Conservation (phyloP, 1,140 invertebrate genomes). For the Drosophila varians region DNA sequence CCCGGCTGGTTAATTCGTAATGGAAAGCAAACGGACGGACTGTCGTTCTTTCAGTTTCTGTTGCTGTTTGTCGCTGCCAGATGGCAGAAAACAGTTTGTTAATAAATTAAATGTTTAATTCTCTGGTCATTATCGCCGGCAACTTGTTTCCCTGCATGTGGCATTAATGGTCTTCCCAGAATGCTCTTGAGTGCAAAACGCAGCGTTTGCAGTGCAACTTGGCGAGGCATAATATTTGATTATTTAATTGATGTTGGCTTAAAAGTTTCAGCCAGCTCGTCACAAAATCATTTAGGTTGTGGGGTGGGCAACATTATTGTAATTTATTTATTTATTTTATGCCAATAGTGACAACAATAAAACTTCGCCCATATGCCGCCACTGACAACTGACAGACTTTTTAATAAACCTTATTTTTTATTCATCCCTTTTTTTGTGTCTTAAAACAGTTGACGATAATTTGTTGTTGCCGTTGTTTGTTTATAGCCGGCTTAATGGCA, state of each 20-base stretch:
- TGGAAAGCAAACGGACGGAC: conserved; percentile 53
- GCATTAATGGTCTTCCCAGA: conserved; percentile 48
- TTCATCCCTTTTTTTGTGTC: conserved; percentile 14
- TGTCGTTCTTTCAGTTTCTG: conserved; percentile 20
- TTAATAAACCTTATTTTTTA: conserved; percentile 67
- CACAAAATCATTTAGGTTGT: conserved; percentile 15
- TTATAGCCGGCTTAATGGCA: conserved; percentile 68
- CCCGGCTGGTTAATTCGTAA: conserved; percentile 64
- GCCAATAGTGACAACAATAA: conserved; percentile 63
- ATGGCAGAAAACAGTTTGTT: conserved; percentile 67
- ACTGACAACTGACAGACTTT: conserved; percentile 72
- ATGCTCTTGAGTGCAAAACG: background rate
- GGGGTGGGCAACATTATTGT: conserved; percentile 47
- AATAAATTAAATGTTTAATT: conserved; percentile 81
- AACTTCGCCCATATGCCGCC: conserved; percentile 63
- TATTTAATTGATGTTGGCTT: conserved; percentile 39
- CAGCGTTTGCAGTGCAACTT: conserved; percentile 8
- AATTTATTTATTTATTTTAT: conserved; percentile 71
- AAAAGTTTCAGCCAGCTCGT: conserved; percentile 4
- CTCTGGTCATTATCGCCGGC: conserved; percentile 68
- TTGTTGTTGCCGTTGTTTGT: conserved; percentile 40
- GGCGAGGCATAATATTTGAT: conserved; percentile 34
- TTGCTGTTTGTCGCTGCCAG: conserved; percentile 28
- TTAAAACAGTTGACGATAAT: conserved; percentile 22
- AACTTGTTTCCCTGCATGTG: conserved; percentile 40